Percentiles rank a stretch among this genome's conserved stretches.
phyloP scores from a whole-genome alignment of 2,113 vertebrate genomes.

The Elgaria multicarinata region DNA sequence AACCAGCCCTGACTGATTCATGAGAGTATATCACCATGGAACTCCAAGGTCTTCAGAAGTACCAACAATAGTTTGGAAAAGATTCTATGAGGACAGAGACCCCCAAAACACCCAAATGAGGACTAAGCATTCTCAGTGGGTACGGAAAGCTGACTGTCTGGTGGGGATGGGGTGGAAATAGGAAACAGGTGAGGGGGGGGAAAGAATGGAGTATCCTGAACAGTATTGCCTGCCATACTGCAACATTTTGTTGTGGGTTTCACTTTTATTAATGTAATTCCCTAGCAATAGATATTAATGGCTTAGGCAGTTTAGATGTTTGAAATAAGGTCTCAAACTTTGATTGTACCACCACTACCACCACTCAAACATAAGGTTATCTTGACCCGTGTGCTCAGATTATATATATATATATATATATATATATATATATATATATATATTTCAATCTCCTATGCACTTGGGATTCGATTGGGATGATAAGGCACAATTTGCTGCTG shows the following conservation, averaged over 20 bases:
- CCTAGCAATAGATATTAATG: neutral
- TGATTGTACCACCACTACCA: neutral
- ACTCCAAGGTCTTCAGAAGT: neutral
- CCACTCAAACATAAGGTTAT: neutral
- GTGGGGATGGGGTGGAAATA: too few species aligned
- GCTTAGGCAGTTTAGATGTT: neutral
- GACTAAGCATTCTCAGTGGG: too few species aligned
- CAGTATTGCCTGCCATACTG: too few species aligned
- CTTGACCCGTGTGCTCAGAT: neutral
- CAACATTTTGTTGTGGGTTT: too few species aligned
- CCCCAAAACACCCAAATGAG: neutral
- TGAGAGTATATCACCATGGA: too few species aligned
- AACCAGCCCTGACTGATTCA: too few species aligned
- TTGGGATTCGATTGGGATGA: slow-evolving; percentile 49
- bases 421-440: too few species aligned
- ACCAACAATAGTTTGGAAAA: neutral
- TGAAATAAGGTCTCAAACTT: neutral
- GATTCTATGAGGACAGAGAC: neutral
- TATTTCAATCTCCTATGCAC: slow-evolving; percentile 1
- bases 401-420: too few species aligned
- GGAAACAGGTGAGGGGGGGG: too few species aligned
- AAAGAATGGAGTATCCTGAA: too few species aligned
- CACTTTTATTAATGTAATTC: neutral
- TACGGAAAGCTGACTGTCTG: too few species aligned
- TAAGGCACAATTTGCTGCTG: slow-evolving; percentile 19